A percentile compares a stretch with the other conserved stretches of the same genome.
phyloP scores from a whole-genome alignment of 2,888 invertebrate genomes.

The Harmothoe impar region DNA sequence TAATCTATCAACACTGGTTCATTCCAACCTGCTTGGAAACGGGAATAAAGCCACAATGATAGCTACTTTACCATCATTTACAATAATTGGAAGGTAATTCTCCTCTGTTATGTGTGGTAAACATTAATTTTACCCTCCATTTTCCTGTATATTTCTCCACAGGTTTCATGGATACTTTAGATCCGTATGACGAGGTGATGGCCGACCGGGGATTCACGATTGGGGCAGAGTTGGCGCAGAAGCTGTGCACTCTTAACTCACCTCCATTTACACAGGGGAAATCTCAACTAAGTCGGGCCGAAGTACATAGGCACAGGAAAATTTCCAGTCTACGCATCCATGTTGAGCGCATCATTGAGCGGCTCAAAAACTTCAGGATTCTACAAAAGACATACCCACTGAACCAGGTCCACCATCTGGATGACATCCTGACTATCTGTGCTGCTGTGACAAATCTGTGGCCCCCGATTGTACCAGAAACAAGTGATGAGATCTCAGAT shows the following conservation, averaged over 20 bases:
- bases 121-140: no score
- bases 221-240: not conserved
- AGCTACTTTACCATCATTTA: no score
- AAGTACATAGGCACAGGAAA: not conserved
- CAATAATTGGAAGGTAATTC: no score
- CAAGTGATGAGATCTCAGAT: no score
- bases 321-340: constrained; percentile 29
- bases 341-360: constrained; percentile 22
- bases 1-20: no score
- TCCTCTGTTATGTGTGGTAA: no score
- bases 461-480: not conserved
- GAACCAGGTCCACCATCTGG: not conserved
- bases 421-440: not conserved
- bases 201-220: not conserved
- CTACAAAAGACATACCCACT: not conserved
- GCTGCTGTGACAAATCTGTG: constrained; percentile 6
- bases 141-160: not conserved
- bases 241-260: no score
- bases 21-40: no score
- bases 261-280: not conserved
- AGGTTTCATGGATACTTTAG: not conserved
- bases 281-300: not conserved
- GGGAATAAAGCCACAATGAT: no score
- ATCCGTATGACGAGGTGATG: not conserved
- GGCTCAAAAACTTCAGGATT: constrained; percentile 41